Percentiles rank a stretch among this genome's conserved stretches.
Conservation (phyloP, 1,140 invertebrate genomes). For the Venustaconcha ellipsiformis region DNA sequence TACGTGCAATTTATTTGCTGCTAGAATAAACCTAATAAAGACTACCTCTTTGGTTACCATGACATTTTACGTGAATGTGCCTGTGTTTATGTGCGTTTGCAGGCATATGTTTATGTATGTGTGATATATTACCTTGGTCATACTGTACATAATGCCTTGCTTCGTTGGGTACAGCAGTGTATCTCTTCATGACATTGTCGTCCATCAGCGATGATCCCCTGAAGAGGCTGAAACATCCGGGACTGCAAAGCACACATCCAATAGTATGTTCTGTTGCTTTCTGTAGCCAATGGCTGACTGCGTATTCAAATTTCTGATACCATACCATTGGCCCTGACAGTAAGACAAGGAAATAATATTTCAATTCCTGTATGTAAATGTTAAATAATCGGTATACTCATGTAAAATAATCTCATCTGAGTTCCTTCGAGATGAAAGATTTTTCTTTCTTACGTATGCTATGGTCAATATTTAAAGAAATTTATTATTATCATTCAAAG, state of each 20-base stretch:
- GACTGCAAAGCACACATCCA: constrained; percentile 59
- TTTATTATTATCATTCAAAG: too few relatives aligned
- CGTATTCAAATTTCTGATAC: constrained; percentile 63
- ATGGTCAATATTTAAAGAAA: too few relatives aligned
- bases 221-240: constrained; percentile 59
- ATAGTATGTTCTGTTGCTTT: constrained; percentile 59
- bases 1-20: too few relatives aligned
- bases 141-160: constrained; percentile 75
- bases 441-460: too few relatives aligned
- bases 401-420: too few relatives aligned
- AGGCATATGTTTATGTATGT: too few relatives aligned
- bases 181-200: constrained; percentile 55
- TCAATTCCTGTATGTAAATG: not conserved
- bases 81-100: too few relatives aligned
- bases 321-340: constrained; percentile 56
- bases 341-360: constrained; percentile 27
- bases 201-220: constrained; percentile 57
- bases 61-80: too few relatives aligned
- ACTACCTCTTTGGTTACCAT: too few relatives aligned
- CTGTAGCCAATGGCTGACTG: constrained; percentile 60
- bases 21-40: too few relatives aligned
- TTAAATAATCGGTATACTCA: too few relatives aligned
- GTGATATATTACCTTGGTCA: constrained; percentile 70
- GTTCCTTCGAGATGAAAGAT: too few relatives aligned
- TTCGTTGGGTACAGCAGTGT: constrained; percentile 70